Evolutionary conservation across 1,140 invertebrate genomes (phyloP), one percentile per base, ranked within the genome.

Genomic region (Macrostomum lignano): DNA sequence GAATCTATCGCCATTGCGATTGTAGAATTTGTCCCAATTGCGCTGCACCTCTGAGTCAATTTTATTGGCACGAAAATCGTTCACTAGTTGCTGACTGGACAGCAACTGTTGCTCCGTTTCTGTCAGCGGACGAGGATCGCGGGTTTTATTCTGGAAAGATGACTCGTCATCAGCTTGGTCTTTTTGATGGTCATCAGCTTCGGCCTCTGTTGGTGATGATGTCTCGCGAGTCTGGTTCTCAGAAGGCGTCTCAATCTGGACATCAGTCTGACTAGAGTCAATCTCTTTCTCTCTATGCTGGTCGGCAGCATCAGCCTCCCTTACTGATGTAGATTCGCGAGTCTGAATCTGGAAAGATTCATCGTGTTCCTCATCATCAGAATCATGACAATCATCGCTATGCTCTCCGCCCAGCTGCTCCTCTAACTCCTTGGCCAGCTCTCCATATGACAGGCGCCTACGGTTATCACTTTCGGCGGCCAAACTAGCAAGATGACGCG

Each of bases 21-120:
- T 88, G 49, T 98, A 98, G 58, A 98, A 98, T 29, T 84, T 60
- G 58, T 96, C 86, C 88, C 88, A 98, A 52, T 93, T 70, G 41
- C 76, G 74, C 45, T 72, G 70, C 0, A 81, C 74, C 44, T 94
- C 69, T 29, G 52, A 58, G 58, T 94, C 82, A 14, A 93, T 46
- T 51, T 75, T 70, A 3, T 64, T 58, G 20, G 75, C 74, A 48
- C 73, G 73, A 54, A 73, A 75, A 39, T 68, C 64, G 0, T 66
- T 54, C 1, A 86, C 67, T 21, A 51, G 19, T 17, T 53, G 46
- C 31, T 46, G 32, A 3, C 14, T 9, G 5, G 6, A 5, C 6
- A 30, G 7, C 28, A 15, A 15, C 28, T 30, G 13, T 7, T 11
- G 10, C n/a, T 13, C 6, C 11, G 14, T 17, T 7, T 5, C 6